Evolutionary conservation across 2,888 invertebrate species (phyloP).

Genomic region (Drosophila villosipedis): DNA sequence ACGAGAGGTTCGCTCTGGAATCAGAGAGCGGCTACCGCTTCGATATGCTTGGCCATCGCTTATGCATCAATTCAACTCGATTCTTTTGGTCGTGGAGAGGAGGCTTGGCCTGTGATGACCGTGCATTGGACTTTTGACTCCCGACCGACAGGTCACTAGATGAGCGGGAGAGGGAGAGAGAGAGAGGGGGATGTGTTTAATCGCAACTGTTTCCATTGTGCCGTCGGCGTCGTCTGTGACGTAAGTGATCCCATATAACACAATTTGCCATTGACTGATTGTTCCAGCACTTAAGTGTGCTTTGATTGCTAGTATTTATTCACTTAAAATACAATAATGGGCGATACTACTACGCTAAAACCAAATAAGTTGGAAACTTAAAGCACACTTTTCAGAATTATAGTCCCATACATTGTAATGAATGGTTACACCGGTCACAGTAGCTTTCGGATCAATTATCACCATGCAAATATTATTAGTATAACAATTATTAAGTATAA

Average conservation of each 20-base stretch:
- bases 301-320: not conserved
- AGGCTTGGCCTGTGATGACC: constrained; percentile 43
- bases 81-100: constrained; percentile 12
- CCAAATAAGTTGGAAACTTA: not conserved
- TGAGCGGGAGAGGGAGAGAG: not conserved
- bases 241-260: constrained; percentile 19
- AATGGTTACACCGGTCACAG: not conserved
- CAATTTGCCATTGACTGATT: constrained; percentile 37
- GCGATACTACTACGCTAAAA: not conserved
- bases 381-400: not conserved
- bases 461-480: not conserved
- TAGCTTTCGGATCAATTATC: not conserved
- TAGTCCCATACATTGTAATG: not conserved
- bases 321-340: not conserved
- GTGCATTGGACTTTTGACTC: constrained; percentile 43
- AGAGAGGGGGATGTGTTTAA: not conserved
- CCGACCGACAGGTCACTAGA: not conserved
- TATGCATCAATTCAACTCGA: constrained; percentile 12
- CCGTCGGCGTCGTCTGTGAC: constrained; percentile 11
- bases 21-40: constrained; percentile 43
- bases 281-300: constrained; percentile 14
- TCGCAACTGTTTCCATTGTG: constrained; percentile 7
- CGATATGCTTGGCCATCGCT: constrained; percentile 36
- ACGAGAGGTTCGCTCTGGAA: constrained; percentile 62
- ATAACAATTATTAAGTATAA: not conserved